Evolutionary conservation across 2,113 vertebrate species (phyloP), one percentile per base, ranked within the genome.

Genomic region (Junco hyemalis): DNA sequence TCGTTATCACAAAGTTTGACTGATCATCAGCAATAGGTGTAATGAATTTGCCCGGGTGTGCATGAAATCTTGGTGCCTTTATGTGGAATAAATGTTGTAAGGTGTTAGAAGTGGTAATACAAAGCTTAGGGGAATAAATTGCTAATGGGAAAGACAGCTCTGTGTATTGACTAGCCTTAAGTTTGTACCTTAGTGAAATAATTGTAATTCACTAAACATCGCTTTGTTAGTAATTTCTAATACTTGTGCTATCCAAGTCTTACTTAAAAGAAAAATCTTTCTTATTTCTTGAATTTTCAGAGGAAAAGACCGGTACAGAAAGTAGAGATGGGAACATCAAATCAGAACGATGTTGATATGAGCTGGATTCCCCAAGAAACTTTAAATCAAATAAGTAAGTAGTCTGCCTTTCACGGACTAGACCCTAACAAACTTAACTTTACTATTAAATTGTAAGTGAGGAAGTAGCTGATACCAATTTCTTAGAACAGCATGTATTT

Each of bases 321-420:
- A 94, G 99, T 99, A 65, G 99, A 99, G 92, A 99, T 99, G 98
- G 99, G 99, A 61, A 99, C 99, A 1, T 98, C 99, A 3, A 99
- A 98, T 96, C 99, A 99, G 97, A 99, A 98, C 3, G 99, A 99
- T 78, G 99, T 99, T 20, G 99, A 99, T 90, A 98, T 99, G 98
- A 99, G 99, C 96, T 99, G 99, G 99, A 99, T 99, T 97, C 99
- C 99, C 36, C 98, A 99, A 94, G 99, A 99, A 96, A 99, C 99
- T 33, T 98, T 99, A 90, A 99, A 99, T 98, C 99, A 99, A 96
- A 99, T 99, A 97, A 99, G 99, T 99, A 98, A 97, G 99, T 99
- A 90, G 35, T 59, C 25, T 38, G 12, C n/a, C 56, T 73, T 74
- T 42, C 19, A 28, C 47, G 66, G 73, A 33, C 7, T 21, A 38